These are phyloP conservation scores for Epinotia ramella DNA, from an alignment of 2,888 invertebrate species.

Conservation along the genomic window DNA sequence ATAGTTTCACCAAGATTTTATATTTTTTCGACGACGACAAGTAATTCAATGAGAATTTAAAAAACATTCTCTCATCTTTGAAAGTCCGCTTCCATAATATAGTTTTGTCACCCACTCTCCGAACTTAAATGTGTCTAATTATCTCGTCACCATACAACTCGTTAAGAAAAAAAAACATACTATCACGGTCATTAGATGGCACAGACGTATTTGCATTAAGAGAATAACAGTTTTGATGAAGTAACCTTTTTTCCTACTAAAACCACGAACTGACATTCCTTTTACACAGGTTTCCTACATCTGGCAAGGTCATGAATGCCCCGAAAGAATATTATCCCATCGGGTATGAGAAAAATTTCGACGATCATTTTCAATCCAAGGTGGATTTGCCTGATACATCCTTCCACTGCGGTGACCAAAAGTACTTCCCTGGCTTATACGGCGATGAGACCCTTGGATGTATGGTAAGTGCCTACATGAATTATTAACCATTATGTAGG, in stretches of 20 bases:
- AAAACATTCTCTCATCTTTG: no score
- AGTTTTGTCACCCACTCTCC: no score
- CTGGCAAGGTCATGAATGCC: constrained; percentile 93
- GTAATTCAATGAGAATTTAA: background rate
- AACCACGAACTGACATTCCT: background rate
- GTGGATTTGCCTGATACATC: constrained; percentile 93
- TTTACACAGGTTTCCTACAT: constrained; percentile 67
- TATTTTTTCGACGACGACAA: background rate
- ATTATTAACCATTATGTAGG: background rate
- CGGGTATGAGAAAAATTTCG: constrained; percentile 95
- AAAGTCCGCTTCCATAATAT: no score
- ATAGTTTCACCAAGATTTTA: background rate
- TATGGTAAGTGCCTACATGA: constrained; percentile 89
- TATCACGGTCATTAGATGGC: background rate
- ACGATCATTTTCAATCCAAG: constrained; percentile 93
- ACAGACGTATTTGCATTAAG: background rate
- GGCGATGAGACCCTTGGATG: constrained; percentile 95
- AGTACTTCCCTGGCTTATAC: constrained; percentile 95
- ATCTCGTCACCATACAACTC: no score
- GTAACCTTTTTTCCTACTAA: background rate
- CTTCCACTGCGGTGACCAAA: constrained; percentile 95
- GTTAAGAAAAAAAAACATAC: no score
- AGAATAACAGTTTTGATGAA: background rate
- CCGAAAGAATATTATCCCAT: constrained; percentile 95
- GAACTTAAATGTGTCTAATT: background rate